Base-by-base conservation (phyloP, 64 coral and sea anemone species). In the Catalaphyllia jardinei region DNA sequence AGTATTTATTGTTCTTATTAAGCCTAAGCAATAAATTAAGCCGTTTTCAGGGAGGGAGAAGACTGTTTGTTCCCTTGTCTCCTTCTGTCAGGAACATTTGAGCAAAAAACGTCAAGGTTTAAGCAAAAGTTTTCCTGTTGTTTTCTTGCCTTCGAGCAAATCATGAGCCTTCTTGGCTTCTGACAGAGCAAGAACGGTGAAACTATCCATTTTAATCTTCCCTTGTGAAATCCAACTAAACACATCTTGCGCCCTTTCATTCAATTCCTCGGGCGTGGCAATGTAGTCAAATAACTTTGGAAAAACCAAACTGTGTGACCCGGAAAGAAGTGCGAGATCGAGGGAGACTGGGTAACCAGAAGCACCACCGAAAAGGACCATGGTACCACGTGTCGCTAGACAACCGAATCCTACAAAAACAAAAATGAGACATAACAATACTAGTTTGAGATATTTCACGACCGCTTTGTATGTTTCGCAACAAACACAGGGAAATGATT, bases 81-180 rank as follows among this genome's bases (percentile, higher is more conserved):
- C 54, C 10, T 57, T 57, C 65, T 1, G 3, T 69, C 65, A 69
- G 65, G 25, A 69, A 69, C 6, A 69, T 24, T 69, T 69, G 7
- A 10, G 33, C 6, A 22, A 50, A 51, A 22, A 50, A 55, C 10
- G 12, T 92, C 73, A 93, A 77, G 87, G 67, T 51, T 72, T 89
- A 30, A 93, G 87, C 60, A 93, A 64, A 67, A 93, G 60, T 89
- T 93, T 93, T 74, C 92, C 92, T 72, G 71, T 88, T 50, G 92
- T 89, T 31, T 87, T 87, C 30, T 87, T 73, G 9, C 79, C 27
- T 80, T 93, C 78, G 11, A 93, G 79, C 69, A 93, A 62, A 12
- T 93, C 92, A 85, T 89, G 87, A 46, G 92, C 92, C 60, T 83
- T 74, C 39, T 76, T 52, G 24, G 87, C 79, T 8, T 93, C 92